These are phyloP conservation scores for Bombus fervidus DNA, from an alignment of 1,140 invertebrate species.

Conservation along the genomic window DNA sequence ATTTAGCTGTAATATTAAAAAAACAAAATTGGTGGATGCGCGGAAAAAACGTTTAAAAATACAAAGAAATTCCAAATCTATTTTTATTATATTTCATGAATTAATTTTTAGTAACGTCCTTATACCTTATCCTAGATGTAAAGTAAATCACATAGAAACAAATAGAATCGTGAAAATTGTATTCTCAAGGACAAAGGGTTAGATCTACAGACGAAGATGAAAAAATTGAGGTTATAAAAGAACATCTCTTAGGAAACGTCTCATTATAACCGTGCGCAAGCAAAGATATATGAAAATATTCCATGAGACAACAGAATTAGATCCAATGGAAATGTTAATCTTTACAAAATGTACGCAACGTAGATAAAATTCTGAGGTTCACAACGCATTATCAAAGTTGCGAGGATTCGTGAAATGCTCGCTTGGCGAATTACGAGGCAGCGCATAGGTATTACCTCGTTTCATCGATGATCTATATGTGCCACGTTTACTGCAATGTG, in stretches of 20 bases:
- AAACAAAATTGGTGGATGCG: background rate
- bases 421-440: constrained; percentile 16
- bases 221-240: background rate
- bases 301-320: background rate
- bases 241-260: background rate
- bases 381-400: constrained; percentile 34
- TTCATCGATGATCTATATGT: constrained; percentile 43
- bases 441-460: constrained; percentile 16
- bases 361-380: constrained; percentile 30
- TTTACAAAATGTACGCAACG: constrained; percentile 21
- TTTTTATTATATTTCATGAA: background rate
- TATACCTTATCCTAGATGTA: background rate
- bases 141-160: background rate
- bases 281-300: background rate
- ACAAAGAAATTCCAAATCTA: background rate
- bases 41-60: background rate
- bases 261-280: no score
- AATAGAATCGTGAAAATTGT: no score
- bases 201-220: background rate
- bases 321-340: background rate
- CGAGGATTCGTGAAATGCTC: constrained; percentile 45
- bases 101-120: background rate
- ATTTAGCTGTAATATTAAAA: background rate
- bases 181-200: background rate
- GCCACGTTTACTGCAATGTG: constrained; percentile 43